Percentiles rank a stretch among this genome's conserved stretches.
phyloP scores from a whole-genome alignment of 2,797 vertebrate species.

The Dicrostonyx torquatus region DNA sequence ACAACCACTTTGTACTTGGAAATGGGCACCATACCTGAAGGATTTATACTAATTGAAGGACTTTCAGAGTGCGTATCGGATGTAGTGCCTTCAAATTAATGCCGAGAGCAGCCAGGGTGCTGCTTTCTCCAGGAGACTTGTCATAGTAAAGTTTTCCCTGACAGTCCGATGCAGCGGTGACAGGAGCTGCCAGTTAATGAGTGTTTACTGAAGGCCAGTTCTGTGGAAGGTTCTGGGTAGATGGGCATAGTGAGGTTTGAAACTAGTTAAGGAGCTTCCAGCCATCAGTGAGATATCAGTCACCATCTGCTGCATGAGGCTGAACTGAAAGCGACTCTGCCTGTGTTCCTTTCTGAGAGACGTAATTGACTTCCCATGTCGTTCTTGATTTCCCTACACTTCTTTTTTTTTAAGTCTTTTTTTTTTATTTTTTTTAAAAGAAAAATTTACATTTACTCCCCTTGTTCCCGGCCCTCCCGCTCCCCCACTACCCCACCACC shows the following conservation, averaged over 20 bases:
- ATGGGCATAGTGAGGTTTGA: not conserved
- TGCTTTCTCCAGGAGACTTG: constrained; percentile 29
- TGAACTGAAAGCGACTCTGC: not conserved
- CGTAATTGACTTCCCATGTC: not conserved
- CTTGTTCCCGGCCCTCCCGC: no score
- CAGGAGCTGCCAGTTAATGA: not conserved
- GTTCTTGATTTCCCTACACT: no score
- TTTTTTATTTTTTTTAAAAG: no score
- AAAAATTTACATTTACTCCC: no score
- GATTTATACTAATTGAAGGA: constrained; percentile 77
- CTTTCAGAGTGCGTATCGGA: constrained; percentile 27
- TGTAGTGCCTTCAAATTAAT: constrained; percentile 47
- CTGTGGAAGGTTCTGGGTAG: not conserved
- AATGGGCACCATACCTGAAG: constrained; percentile 58
- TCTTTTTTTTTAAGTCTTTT: no score
- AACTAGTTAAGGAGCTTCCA: not conserved
- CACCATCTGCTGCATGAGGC: not conserved
- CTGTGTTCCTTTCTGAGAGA: not conserved
- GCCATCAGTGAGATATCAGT: not conserved
- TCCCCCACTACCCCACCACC: no score
- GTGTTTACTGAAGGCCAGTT: not conserved
- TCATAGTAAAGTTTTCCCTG: constrained; percentile 48
- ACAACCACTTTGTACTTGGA: constrained; percentile 60
- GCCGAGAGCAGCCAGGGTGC: constrained; percentile 19
- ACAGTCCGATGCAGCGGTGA: not conserved